phyloP scores from a whole-genome alignment of 2,888 invertebrate species.

The Yponomeuta evonymella region DNA sequence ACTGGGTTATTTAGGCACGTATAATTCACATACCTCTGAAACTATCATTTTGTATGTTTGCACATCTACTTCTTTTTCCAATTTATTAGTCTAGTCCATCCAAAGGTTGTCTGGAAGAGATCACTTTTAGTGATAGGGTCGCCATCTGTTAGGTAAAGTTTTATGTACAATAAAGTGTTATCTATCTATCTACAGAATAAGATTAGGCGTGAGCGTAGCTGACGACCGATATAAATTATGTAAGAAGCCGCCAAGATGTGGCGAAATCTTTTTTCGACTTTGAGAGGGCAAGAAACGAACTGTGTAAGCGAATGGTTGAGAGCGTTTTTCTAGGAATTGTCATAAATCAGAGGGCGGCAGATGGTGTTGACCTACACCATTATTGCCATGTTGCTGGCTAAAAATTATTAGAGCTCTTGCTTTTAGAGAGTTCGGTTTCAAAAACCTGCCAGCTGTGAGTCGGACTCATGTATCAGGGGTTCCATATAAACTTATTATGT shows the following conservation, averaged over 20 bases:
- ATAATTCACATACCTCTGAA: no score
- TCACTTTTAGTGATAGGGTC: no score
- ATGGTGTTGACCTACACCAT: constrained; percentile 68
- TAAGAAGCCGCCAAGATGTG: constrained; percentile 33
- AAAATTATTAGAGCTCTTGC: constrained; percentile 58
- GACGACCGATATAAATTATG: constrained; percentile 15
- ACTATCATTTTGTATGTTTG: no score
- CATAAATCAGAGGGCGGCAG: constrained; percentile 68
- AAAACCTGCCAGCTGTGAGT: constrained; percentile 24
- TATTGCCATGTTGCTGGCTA: constrained; percentile 63
- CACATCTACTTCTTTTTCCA: no score
- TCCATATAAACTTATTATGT: no score
- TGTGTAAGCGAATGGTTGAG: constrained; percentile 32
- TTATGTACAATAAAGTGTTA: no score
- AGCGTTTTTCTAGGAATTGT: constrained; percentile 55
- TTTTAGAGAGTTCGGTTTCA: constrained; percentile 38
- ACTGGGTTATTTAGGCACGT: no score
- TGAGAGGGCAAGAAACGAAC: constrained; percentile 40
- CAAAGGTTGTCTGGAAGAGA: no score
- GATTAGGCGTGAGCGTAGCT: not conserved
- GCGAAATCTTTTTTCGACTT: constrained; percentile 55
- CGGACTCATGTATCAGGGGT: no score
- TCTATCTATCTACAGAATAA: no score
- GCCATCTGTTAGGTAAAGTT: no score
- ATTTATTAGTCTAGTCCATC: no score